Percentiles rank a stretch among this genome's conserved stretches.
Conservation (phyloP, 2,113 vertebrate genomes). For the Mystacornis crossleyi region DNA sequence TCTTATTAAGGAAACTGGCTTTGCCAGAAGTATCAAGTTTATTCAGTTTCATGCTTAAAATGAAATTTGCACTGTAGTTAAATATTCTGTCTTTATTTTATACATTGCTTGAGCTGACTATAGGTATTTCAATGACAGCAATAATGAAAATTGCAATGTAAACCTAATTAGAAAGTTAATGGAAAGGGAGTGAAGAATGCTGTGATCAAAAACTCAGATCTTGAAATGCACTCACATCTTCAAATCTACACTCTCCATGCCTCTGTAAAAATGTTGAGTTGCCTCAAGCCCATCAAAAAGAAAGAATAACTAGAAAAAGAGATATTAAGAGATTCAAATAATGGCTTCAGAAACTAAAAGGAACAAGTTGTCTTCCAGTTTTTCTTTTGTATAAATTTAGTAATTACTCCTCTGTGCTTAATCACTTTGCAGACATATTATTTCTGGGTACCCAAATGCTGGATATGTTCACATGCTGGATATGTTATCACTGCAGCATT, state of each 20-base stretch:
- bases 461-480: background rate
- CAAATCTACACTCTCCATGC: conserved; percentile 26
- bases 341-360: background rate
- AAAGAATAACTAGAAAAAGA: background rate
- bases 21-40: conserved; percentile 40
- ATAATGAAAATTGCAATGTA: conserved; percentile 59
- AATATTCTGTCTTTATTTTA: background rate
- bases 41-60: conserved; percentile 20
- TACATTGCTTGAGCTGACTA: background rate
- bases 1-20: conserved; percentile 42
- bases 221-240: conserved; percentile 8
- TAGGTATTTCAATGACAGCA: background rate
- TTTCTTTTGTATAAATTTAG: background rate
- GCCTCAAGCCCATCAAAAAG: background rate
- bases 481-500: background rate
- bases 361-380: background rate
- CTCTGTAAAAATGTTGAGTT: background rate
- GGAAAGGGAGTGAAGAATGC: conserved; percentile 28
- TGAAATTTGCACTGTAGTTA: background rate
- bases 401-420: background rate
- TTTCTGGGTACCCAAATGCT: background rate
- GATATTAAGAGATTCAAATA: background rate
- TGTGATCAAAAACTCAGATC: conserved; percentile 64
- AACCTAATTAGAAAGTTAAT: conserved; percentile 70
- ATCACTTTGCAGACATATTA: conserved; percentile 20